A percentile compares a stretch with the other conserved stretches of the same genome.
Conservation (phyloP, 2,797 vertebrate genomes). For the Gorsachius magnificus region DNA sequence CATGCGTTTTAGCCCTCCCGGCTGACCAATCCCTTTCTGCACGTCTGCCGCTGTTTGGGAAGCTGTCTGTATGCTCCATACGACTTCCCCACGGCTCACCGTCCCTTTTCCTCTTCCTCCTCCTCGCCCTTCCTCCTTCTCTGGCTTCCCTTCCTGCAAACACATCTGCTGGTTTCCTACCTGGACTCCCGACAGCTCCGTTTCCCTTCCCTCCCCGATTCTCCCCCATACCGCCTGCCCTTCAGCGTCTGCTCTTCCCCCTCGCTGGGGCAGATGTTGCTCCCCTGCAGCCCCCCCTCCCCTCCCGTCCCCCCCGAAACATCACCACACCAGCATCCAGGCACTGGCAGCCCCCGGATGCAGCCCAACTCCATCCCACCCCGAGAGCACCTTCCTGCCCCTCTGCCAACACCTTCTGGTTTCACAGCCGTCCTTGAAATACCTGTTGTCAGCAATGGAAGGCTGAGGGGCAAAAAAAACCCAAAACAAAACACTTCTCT, state of each 20-base stretch:
- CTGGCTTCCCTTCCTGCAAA: not conserved
- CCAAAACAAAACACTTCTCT: not conserved
- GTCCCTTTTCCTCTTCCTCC: not conserved
- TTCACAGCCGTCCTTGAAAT: fast-evolving
- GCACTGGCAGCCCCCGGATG: not conserved
- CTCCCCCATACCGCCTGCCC: not conserved
- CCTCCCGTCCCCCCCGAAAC: not conserved
- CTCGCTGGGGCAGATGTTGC: not conserved
- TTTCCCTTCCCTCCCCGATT: fast-evolving
- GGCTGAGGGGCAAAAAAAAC: no score
- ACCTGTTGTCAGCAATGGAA: not conserved
- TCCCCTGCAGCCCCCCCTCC: not conserved
- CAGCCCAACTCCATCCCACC: not conserved
- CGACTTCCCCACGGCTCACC: not conserved
- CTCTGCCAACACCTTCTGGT: not conserved
- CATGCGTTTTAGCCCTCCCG: not conserved
- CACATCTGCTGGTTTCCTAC: not conserved
- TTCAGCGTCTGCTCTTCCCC: not conserved
- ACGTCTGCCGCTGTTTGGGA: fast-evolving
- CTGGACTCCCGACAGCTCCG: not conserved
- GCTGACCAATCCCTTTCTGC: not conserved
- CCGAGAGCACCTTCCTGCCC: not conserved
- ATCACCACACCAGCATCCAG: not conserved
- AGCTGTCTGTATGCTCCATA: not conserved
- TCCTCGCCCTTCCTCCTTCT: not conserved